A percentile compares a stretch with the other conserved stretches of the same genome.
Evolutionary conservation across 2,797 vertebrate species (phyloP).

Genomic region (Parambassis ranga): DNA sequence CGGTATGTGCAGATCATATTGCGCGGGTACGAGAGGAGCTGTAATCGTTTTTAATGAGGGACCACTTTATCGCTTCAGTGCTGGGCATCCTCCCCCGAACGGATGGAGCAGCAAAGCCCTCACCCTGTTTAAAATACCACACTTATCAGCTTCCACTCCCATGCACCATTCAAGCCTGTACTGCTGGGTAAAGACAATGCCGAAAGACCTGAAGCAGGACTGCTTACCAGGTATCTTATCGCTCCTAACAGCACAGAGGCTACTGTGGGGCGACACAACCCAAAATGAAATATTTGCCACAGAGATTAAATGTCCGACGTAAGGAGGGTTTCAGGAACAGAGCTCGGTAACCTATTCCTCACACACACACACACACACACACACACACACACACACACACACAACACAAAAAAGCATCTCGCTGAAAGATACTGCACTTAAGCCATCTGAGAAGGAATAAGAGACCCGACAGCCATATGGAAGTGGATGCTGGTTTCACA

Average conservation of each 20-base stretch:
- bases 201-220: conserved; percentile 53
- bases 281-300: conserved; percentile 68
- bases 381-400: conserved; percentile 5
- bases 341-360: conserved; percentile 43
- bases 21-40: conserved; percentile 61
- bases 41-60: conserved; percentile 79
- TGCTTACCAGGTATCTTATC: conserved; percentile 72
- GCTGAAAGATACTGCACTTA: conserved; percentile 47
- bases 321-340: conserved; percentile 50
- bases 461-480: conserved; percentile 35
- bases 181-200: conserved; percentile 67
- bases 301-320: conserved; percentile 64
- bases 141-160: conserved; percentile 78
- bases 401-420: conserved; percentile 20
- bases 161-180: conserved; percentile 59
- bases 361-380: conserved; percentile 21
- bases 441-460: conserved; percentile 44
- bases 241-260: conserved; percentile 53
- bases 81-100: conserved; percentile 70
- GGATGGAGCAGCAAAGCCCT: conserved; percentile 66
- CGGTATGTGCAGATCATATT: conserved; percentile 65
- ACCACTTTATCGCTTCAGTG: conserved; percentile 71
- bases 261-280: conserved; percentile 52
- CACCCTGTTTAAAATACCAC: conserved; percentile 77
- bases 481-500: conserved; percentile 38